phyloP scores from a whole-genome alignment of 2,797 vertebrate genomes.

The Phataginus tetradactyla region DNA sequence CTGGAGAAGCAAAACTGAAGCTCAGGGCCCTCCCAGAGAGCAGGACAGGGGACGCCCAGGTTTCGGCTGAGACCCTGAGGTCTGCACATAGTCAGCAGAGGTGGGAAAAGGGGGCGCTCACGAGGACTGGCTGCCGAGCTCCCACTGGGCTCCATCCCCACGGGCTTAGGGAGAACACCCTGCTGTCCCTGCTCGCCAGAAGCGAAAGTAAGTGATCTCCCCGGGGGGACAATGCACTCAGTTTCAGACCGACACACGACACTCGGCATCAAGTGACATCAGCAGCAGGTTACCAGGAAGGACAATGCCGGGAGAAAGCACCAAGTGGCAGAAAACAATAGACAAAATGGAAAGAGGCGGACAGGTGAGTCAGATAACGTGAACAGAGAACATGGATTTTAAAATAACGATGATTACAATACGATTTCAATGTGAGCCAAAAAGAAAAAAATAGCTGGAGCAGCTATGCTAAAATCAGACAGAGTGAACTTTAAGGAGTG shows the following conservation, averaged over 20 bases:
- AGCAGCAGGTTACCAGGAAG: neutral
- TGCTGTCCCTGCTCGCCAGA: neutral
- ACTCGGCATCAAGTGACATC: neutral
- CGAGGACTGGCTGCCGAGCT: neutral
- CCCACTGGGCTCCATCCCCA: neutral
- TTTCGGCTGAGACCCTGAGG: neutral
- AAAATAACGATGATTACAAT: neutral
- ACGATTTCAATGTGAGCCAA: neutral
- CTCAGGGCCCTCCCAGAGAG: neutral
- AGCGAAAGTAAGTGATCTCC: neutral
- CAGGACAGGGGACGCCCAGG: neutral
- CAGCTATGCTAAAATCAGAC: neutral
- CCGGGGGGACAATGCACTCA: neutral
- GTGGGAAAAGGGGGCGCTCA: too few relatives aligned
- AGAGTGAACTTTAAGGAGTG: neutral
- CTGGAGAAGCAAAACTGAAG: neutral
- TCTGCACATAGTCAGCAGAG: neutral
- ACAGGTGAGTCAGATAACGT: neutral
- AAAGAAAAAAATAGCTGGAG: neutral
- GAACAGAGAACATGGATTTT: neutral
- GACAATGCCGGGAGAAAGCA: neutral
- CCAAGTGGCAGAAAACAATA: neutral
- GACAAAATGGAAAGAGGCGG: neutral
- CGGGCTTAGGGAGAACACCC: neutral
- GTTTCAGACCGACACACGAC: neutral